A percentile compares a stretch with the other conserved stretches of the same genome.
phyloP scores from a whole-genome alignment of 2,113 vertebrate species.

The Strigops habroptila region DNA sequence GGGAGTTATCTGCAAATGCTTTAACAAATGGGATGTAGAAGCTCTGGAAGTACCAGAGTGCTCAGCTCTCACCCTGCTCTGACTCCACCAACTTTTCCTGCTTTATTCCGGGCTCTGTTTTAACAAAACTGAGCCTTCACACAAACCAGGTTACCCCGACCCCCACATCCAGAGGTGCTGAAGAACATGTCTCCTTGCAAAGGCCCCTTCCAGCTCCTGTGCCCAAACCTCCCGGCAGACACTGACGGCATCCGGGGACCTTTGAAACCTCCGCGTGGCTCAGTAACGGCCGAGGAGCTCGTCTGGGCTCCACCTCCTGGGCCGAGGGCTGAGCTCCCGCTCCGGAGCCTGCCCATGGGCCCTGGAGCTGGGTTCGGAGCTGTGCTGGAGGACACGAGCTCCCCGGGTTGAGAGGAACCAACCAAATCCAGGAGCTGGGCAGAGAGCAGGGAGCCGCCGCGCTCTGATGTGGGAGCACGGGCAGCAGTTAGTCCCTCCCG shows the following conservation, averaged over 20 bases:
- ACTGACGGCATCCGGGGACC: fast-evolving
- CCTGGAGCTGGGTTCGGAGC: fast-evolving
- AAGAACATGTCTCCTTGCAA: fast-evolving
- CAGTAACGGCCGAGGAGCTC: fast-evolving
- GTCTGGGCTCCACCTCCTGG: fast-evolving
- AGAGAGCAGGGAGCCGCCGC: neutral
- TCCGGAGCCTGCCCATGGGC: fast-evolving
- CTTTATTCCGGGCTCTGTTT: neutral
- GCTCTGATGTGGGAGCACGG: neutral
- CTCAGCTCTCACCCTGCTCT: neutral
- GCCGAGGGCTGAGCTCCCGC: fast-evolving
- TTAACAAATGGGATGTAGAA: neutral
- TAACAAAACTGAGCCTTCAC: fast-evolving
- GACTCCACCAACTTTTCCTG: no score
- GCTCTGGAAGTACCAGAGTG: fast-evolving
- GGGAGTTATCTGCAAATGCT: neutral
- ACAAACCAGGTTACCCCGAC: no score
- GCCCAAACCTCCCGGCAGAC: neutral
- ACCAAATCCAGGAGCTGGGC: fast-evolving
- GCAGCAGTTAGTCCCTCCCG: neutral
- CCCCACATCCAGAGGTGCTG: fast-evolving
- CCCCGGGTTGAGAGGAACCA: neutral
- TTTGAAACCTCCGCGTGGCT: neutral
- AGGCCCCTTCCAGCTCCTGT: neutral
- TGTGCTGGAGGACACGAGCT: no score